Evolutionary conservation across 1,140 invertebrate species (phyloP), one percentile per base, ranked within the genome.

Genomic region (Ceratoteleas bidentatus): DNA sequence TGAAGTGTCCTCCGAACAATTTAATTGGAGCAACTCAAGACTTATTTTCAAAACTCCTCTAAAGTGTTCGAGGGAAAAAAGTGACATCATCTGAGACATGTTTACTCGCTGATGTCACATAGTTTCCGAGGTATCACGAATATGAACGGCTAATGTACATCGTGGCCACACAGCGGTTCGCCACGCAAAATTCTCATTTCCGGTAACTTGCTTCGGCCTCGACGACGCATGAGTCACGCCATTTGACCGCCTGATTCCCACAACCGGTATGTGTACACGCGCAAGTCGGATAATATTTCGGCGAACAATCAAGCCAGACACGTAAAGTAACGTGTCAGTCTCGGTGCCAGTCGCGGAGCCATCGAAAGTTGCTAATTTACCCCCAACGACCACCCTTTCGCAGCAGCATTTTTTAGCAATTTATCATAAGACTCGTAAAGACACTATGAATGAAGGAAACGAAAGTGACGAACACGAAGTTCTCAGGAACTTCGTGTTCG

Each of bases 161-260:
- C 85, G 86, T 89, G 88, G 88, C 89, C 89, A 89, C 88, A 89
- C 85, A 84, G 88, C 57, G 89, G 89, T 90, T 90, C 85, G 88
- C 89, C 89, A 89, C 89, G 87, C 87, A 86, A 90, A 87, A 81
- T 88, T 88, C 87, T 87, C 85, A 85, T 89, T 87, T 85, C 84
- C 84, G 84, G 78, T 68, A 85, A 83, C 81, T 84, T 84, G 70
- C 78, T 77, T 73, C 73, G 49, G 38, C 15, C 66, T 24, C 40
- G 34, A 38, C 11, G 57, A 81, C 82, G 84, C 83, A 78, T 85
- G 81, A 87, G 87, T 89, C 87, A 89, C 88, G 88, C 87, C 66
- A 84, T 81, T 83, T 80, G 52, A 50, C 61, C 60, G 62, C 77
- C 78, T 60, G 47, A 73, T 81, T 86, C 86, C 86, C 83, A 16